These are phyloP conservation scores for Hermodice carunculata DNA, from an alignment of 2,888 invertebrate genomes.

Conservation along the genomic window DNA sequence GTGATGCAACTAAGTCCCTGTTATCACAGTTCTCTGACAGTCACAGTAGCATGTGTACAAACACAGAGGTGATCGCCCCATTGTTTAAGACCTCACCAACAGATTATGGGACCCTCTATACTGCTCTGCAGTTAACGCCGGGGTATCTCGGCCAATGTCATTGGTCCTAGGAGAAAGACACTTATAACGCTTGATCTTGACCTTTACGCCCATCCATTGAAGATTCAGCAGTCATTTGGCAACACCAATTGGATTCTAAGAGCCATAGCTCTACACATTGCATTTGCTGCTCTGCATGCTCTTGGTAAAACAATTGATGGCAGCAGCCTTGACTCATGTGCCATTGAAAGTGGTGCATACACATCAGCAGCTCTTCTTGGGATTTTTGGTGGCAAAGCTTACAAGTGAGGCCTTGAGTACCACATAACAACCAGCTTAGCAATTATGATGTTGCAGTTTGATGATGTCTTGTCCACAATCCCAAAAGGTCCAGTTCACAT, in stretches of 20 bases:
- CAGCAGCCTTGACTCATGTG: slow-evolving; percentile 22
- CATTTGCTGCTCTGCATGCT: slow-evolving; percentile 29
- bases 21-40: too few relatives aligned
- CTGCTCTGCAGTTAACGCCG: slow-evolving; percentile 21
- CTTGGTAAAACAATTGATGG: slow-evolving; percentile 30
- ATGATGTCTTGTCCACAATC: not conserved
- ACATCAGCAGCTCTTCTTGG: slow-evolving; percentile 27
- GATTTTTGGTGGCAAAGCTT: slow-evolving; percentile 24
- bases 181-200: slow-evolving; percentile 22
- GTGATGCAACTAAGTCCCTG: slow-evolving; percentile 23
- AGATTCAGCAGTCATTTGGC: slow-evolving; percentile 24
- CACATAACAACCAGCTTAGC: slow-evolving; percentile 6
- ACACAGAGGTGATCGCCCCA: slow-evolving; percentile 21
- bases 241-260: slow-evolving; percentile 22
- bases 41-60: slow-evolving; percentile 9
- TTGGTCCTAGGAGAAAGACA: slow-evolving; percentile 22
- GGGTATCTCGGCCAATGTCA: slow-evolving; percentile 16
- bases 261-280: slow-evolving; percentile 22
- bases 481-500: not conserved
- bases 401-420: slow-evolving; percentile 30
- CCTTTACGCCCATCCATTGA: slow-evolving; percentile 12
- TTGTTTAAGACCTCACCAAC: slow-evolving; percentile 18
- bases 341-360: slow-evolving; percentile 30
- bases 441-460: slow-evolving; percentile 6
- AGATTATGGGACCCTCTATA: slow-evolving; percentile 21